Conservation (phyloP, 2,113 vertebrate species). For the Mirza zaza region DNA sequence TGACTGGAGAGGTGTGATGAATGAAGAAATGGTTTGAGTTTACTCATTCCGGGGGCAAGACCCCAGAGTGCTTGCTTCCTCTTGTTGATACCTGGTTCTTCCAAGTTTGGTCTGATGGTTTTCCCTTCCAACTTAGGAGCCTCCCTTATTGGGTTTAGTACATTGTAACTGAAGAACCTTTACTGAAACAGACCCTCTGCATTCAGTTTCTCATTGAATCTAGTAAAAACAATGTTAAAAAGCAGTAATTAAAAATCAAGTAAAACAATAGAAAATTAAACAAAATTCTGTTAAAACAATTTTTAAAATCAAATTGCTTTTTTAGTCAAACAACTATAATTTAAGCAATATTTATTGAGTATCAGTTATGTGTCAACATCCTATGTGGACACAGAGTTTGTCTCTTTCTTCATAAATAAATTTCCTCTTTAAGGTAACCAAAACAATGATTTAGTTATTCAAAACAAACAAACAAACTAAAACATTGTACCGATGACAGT, state of each 20-base stretch:
- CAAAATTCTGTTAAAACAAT: not conserved
- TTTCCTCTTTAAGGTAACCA: not conserved
- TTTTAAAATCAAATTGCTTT: not conserved
- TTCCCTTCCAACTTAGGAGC: not conserved
- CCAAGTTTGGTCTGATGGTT: not conserved
- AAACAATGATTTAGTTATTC: not conserved
- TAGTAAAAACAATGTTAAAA: not conserved
- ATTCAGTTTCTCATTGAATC: not conserved
- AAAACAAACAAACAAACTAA: not conserved
- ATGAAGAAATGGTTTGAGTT: not conserved
- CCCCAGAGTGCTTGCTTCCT: too few relatives aligned
- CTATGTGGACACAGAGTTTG: not conserved
- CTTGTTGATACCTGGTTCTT: not conserved
- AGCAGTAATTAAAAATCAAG: not conserved
- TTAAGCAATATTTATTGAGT: not conserved
- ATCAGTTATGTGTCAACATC: not conserved
- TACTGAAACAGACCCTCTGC: not conserved
- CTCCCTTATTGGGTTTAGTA: not conserved
- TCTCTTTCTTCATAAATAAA: not conserved
- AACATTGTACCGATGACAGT: not conserved
- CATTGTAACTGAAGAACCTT: not conserved
- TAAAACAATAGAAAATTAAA: not conserved
- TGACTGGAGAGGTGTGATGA: not conserved
- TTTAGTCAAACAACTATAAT: not conserved
- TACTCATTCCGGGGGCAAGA: not conserved